Base-by-base conservation (phyloP, 2,888 invertebrate genomes). In the Omphaloscelis lunosa region DNA sequence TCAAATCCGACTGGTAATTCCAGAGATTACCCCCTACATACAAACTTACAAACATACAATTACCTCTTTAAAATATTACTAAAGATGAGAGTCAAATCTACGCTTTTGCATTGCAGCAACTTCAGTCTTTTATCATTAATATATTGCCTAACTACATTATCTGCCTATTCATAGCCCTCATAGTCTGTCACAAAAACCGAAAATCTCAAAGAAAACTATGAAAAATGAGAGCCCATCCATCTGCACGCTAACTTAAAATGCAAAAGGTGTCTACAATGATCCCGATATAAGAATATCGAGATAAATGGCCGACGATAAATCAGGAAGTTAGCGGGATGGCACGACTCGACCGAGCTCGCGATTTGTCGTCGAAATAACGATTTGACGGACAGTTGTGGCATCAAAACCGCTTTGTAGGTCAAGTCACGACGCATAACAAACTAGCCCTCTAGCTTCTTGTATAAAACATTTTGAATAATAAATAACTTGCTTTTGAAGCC, bases 241-340 rank as follows among this genome's bases (percentile, higher is more conserved):
- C 34, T n/a, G 48, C 62, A 71, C 34, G 27, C 58, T 17, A 72
- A 76, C 67, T 75, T 72, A 63, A 66, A 68, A 78, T 87, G 89
- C 88, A 89, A 86, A 90, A 90, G 87, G 84, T 79, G 79, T 76
- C 80, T 65, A 75, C 75, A 79, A 77, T 80, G 76, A 83, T 83
- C 85, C 78, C 81, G 72, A 89, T 90, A 88, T 89, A 86, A 88
- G 90, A 92, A 92, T 91, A 93, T 93, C 91, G 89, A 93, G 93
- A 95, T 93, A 92, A 94, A 95, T 93, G 93, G 88, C 81, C 62
- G 88, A 88, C 90, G 89, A 94, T 95, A 95, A 95, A 95, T 96
- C 94, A 94, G 91, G 90, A 92, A 92, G 94, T 92, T 92, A 92
- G 91, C 88, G 84, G 87, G 89, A 83, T 89, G 91, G 88, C 89